A percentile compares a stretch with the other conserved stretches of the same genome.
Evolutionary conservation across 2,888 invertebrate genomes (phyloP).

Genomic region (Catonia carolina): DNA sequence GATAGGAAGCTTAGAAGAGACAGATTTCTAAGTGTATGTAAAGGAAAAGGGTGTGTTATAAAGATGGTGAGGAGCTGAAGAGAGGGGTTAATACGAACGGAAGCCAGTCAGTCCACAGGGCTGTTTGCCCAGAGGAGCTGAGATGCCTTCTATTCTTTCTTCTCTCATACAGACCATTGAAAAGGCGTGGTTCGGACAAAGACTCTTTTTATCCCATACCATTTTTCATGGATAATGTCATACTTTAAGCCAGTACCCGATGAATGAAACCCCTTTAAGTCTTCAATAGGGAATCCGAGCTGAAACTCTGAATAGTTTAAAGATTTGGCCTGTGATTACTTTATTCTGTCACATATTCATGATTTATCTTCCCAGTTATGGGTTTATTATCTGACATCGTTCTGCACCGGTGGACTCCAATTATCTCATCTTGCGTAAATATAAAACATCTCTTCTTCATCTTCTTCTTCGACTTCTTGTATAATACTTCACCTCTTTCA

Average conservation of each 20-base stretch:
- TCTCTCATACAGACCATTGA: not conserved
- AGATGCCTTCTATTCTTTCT: slow-evolving; percentile 5
- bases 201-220: slow-evolving; percentile 10
- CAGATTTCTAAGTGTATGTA: no score
- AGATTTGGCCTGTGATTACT: slow-evolving; percentile 10
- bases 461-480: no score
- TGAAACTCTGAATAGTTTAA: slow-evolving; percentile 2
- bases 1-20: no score
- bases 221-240: slow-evolving; percentile 15
- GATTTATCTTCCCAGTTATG: no score
- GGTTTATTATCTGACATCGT: no score
- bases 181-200: slow-evolving; percentile 13
- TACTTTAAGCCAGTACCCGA: slow-evolving; percentile 7
- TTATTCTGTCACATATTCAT: slow-evolving; percentile 1
- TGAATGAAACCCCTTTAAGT: slow-evolving; percentile 13
- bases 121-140: slow-evolving; percentile 9
- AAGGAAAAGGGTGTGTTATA: no score
- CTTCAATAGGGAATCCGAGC: slow-evolving; percentile 12
- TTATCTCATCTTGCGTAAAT: no score
- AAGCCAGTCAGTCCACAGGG: not conserved
- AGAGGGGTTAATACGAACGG: no score
- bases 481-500: no score
- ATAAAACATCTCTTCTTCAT: no score
- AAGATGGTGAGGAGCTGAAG: no score
- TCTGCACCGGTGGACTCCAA: no score